phyloP scores from a whole-genome alignment of 2,113 vertebrate species.

The Lagopus muta region DNA sequence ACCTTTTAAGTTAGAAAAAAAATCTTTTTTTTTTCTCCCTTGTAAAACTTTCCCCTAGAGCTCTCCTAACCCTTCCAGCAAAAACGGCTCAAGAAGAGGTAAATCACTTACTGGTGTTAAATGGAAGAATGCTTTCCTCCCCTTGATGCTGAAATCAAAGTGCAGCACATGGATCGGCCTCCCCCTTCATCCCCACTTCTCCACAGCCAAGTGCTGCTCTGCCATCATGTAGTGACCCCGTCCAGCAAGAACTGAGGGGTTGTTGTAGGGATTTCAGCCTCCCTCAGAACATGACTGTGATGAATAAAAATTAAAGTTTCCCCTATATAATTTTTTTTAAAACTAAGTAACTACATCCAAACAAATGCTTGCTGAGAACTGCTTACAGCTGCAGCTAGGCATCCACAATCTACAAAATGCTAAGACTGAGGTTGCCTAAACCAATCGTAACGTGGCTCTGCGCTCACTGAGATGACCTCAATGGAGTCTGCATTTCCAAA shows the following conservation, averaged over 20 bases:
- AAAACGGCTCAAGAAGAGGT: background rate
- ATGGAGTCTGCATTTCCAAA: background rate
- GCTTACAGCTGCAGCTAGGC: background rate
- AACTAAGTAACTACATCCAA: background rate
- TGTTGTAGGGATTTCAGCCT: background rate
- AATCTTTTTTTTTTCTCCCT: rapidly evolving
- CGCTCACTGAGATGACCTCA: background rate
- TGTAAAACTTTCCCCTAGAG: background rate
- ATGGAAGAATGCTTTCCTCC: background rate
- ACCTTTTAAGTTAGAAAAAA: background rate
- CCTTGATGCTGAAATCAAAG: background rate
- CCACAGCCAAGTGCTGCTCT: rapidly evolving
- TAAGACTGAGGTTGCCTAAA: background rate
- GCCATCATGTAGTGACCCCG: background rate
- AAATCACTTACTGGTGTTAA: background rate
- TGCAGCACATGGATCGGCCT: background rate
- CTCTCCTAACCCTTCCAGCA: background rate
- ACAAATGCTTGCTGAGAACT: background rate
- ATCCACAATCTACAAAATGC: background rate
- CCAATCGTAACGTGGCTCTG: background rate
- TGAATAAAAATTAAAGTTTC: background rate
- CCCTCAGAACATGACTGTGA: background rate
- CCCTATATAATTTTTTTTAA: background rate
- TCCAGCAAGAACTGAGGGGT: background rate
- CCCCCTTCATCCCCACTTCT: background rate